Base-by-base conservation (phyloP, 30 jellyfish, hydroid and myxozoan genomes). In the Hydractinia echinata region DNA sequence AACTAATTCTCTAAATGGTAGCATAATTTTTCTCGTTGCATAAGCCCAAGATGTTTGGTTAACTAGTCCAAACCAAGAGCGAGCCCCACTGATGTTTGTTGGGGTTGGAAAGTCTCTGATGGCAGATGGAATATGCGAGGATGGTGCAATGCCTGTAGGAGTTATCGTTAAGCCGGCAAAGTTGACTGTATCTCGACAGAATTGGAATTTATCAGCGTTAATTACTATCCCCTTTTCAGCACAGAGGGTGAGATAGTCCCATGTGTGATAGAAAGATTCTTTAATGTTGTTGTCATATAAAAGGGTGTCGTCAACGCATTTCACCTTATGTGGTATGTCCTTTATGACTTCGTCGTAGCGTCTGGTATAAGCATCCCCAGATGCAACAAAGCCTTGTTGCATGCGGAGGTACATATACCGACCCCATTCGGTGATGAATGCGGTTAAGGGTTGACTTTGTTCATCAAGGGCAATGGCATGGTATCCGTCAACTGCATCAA, bases 91-190 rank as follows among this genome's bases (percentile, higher is more conserved):
- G 20, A 73, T 4, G 39, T 48, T 13, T n/a, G 68, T 73, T 14
- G 82, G 89, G 8, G 72, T 83, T 19, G 92, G 88, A 52, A 83
- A 83, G 54, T 74, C 54, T 20, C 20, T n/a, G 66, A 83, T 76
- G 6, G 84, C 82, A 14, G 44, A 55, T 6, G 58, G 18, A 55
- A 66, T 51, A 11, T 81, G 11, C 19, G 3, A 49, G 77, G 83
- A 10, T 30, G 87, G 89, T 16, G 44, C 13, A 54, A 64, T 16
- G 14, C 77, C 76, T 9, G 68, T 77, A 10, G 11, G n/a, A 9
- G 78, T 67, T 10, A 81, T 67, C 5, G 19, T 39, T 48, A 81
- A 81, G 18, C 89, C 86, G 14, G 89, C 76, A 67, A 81, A 81
- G n/a, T 79, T 84, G 50, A 61, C 85, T 14, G 15, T 8, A 7